Evolutionary conservation across 2,797 vertebrate genomes (phyloP).

Genomic region (Pteronotus mesoamericanus): DNA sequence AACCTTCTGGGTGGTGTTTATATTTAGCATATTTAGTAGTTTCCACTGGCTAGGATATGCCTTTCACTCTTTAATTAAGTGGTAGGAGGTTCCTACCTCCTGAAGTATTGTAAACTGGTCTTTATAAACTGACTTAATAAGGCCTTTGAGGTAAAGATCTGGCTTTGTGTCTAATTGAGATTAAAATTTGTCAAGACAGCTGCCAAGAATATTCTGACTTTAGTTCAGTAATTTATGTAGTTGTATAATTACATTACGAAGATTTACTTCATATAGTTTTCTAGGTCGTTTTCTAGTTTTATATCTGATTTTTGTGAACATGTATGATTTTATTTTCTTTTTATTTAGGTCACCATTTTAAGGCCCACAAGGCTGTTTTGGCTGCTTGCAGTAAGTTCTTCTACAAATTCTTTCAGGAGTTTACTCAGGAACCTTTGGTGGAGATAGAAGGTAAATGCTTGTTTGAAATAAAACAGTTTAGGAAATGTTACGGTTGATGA

Average conservation of each 20-base stretch:
- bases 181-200: slow-evolving; percentile 13
- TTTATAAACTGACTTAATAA: not conserved
- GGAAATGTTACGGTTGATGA: not conserved
- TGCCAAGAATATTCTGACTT: not conserved
- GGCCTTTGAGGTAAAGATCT: slow-evolving; percentile 10
- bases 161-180: not conserved
- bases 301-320: not conserved
- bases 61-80: not conserved
- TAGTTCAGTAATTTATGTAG: not conserved
- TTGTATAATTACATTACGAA: not conserved
- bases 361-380: slow-evolving; percentile 98
- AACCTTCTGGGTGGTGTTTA: not conserved
- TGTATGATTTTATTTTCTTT: not conserved
- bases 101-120: not conserved
- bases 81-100: not conserved
- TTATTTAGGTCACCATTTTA: slow-evolving; percentile 93
- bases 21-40: not conserved
- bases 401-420: slow-evolving; percentile 98
- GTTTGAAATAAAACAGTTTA: slow-evolving; percentile 37
- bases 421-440: slow-evolving; percentile 96
- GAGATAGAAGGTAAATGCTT: slow-evolving; percentile 94
- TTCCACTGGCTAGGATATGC: not conserved
- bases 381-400: slow-evolving; percentile 99
- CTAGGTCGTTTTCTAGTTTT: not conserved
- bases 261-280: not conserved